Evolutionary conservation across 1,140 invertebrate species (phyloP).

Genomic region (Trichogramma pretiosum): DNA sequence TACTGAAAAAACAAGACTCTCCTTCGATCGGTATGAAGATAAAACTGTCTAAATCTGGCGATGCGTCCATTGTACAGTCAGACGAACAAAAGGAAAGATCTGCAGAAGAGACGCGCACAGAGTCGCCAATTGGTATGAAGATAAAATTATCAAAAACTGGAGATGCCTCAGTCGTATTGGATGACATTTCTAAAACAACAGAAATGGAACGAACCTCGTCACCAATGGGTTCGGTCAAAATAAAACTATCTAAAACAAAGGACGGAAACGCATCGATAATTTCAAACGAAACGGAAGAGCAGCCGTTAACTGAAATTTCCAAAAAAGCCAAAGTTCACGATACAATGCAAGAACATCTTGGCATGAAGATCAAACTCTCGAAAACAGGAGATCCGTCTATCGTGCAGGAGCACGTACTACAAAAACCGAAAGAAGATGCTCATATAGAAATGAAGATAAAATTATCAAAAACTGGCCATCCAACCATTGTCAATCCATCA

Average conservation of each 20-base stretch:
- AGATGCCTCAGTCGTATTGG: slow-evolving; percentile 33
- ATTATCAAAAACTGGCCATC: slow-evolving; percentile 37
- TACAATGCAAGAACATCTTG: slow-evolving; percentile 15
- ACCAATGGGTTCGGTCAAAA: slow-evolving; percentile 37
- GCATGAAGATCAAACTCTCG: slow-evolving; percentile 26
- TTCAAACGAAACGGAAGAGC: slow-evolving; percentile 25
- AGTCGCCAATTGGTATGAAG: slow-evolving; percentile 40
- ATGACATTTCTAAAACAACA: slow-evolving; percentile 11
- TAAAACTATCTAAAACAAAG: slow-evolving; percentile 34
- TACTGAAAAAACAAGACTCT: slow-evolving; percentile 28
- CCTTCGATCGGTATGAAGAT: slow-evolving; percentile 40
- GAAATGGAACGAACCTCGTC: slow-evolving; percentile 31
- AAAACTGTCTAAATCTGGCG: slow-evolving; percentile 39
- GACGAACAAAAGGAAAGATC: slow-evolving; percentile 20
- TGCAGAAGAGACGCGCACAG: slow-evolving; percentile 20
- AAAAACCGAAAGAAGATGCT: slow-evolving; percentile 28
- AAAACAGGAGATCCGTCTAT: slow-evolving; percentile 28
- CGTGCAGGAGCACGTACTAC: too few relatives aligned
- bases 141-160: slow-evolving; percentile 36
- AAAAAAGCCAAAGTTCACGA: slow-evolving; percentile 25
- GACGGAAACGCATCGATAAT: slow-evolving; percentile 32
- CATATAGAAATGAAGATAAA: slow-evolving; percentile 40
- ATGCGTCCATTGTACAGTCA: slow-evolving; percentile 38
- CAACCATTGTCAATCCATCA: slow-evolving; percentile 29
- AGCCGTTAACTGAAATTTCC: slow-evolving; percentile 21